These are phyloP conservation scores for Lepilemur septentrionalis DNA, from an alignment of 2,797 vertebrate species.

Conservation along the genomic window DNA sequence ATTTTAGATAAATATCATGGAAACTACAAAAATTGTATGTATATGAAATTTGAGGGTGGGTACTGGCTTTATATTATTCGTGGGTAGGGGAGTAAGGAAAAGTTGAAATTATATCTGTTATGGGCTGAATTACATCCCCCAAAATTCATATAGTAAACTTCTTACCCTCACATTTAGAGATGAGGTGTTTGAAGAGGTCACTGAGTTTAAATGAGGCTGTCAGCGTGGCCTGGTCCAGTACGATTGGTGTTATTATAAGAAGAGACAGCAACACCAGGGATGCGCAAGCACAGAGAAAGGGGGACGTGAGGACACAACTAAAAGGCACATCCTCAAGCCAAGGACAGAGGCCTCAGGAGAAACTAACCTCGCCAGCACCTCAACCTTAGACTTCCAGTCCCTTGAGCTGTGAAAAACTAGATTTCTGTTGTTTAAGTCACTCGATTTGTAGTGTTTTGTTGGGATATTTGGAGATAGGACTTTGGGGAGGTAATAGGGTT, in stretches of 20 bases:
- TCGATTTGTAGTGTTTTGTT: background rate
- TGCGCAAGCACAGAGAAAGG: fast-evolving
- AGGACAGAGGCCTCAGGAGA: background rate
- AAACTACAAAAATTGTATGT: background rate
- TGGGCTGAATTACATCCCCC: too few species aligned
- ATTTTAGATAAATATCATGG: background rate
- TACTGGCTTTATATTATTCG: background rate
- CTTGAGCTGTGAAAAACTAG: too few species aligned
- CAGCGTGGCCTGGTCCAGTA: background rate
- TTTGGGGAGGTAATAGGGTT: background rate
- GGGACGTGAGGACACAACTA: too few species aligned
- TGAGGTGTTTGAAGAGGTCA: background rate
- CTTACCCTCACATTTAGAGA: background rate
- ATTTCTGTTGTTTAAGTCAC: too few species aligned
- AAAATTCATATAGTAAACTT: background rate
- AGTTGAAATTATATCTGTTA: background rate
- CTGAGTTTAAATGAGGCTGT: background rate
- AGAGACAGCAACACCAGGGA: background rate
- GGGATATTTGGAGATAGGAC: too few species aligned
- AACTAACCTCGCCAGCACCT: background rate
- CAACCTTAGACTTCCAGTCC: background rate
- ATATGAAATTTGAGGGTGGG: background rate
- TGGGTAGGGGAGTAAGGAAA: background rate
- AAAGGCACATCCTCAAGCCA: background rate
- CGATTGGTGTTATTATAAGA: background rate